phyloP scores from a whole-genome alignment of 2,113 vertebrate species.

The Alaudala cheleensis region DNA sequence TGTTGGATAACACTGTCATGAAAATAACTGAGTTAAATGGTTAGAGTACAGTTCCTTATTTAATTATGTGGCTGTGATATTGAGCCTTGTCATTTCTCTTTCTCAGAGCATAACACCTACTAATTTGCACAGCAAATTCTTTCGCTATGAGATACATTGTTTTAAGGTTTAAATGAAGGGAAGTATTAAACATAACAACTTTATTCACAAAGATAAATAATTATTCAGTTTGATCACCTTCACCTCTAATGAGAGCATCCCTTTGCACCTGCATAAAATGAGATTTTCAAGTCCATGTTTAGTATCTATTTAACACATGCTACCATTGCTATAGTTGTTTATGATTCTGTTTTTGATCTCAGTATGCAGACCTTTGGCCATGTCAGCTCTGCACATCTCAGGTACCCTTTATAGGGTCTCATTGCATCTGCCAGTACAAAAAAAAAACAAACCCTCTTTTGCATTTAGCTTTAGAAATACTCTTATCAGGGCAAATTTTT shows the following conservation, averaged over 20 bases:
- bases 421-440: not conserved
- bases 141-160: not conserved
- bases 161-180: not conserved
- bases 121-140: not conserved
- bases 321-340: not conserved
- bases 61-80: not conserved
- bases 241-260: not conserved
- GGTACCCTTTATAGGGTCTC: not conserved
- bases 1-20: not conserved
- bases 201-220: not conserved
- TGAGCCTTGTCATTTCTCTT: not conserved
- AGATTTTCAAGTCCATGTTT: not conserved
- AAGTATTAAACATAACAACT: not conserved
- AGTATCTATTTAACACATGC: not conserved
- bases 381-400: not conserved
- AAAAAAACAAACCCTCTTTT: not conserved
- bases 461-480: not conserved
- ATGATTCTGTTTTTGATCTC: not conserved
- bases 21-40: conserved; percentile 25
- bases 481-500: not conserved
- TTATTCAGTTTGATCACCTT: not conserved
- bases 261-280: not conserved
- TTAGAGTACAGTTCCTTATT: conserved; percentile 5
- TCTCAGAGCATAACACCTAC: not conserved
- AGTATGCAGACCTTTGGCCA: not conserved